Base-by-base conservation (phyloP, 2,113 vertebrate genomes). In the Cyprinodon variegatus region DNA sequence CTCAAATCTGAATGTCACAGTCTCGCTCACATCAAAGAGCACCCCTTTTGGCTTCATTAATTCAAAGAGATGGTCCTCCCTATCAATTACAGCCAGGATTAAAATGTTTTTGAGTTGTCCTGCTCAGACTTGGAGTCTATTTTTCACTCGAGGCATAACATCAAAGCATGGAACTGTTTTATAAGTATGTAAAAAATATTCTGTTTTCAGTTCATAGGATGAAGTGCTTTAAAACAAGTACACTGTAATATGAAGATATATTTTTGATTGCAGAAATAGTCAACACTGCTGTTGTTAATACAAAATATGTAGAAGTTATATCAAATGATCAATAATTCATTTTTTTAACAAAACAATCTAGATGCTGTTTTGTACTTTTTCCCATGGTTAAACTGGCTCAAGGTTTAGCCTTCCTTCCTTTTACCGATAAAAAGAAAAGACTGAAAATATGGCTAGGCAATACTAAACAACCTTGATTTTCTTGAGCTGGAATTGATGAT, bases 1-100 rank as follows among this genome's bases (percentile, higher is more conserved):
- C 86, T 75, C 83, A 82, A 90, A 86, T 89, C 77, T 90, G 91
- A 90, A 90, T 89, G 88, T 90, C 90, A 91, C 85, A 90, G 86
- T 80, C 74, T 77, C 65, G 69, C 88, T 82, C 81, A 93, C 89
- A 87, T 93, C 90, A 93, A 93, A 91, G 82, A 72, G 75, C 45
- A 74, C 50, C 73, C 76, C 79, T 78, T 88, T 89, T 70, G 79
- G 80, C 89, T 88, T 90, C 86, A 90, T 93, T 91, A 89, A 89
- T 88, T 86, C 79, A 17, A 78, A 84, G 84, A 87, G 75, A 83
- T 61, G 76, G 70, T 53, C 69, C 84, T 87, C 86, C 79, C 79
- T 85, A 86, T 91, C 89, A 89, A 89, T 89, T 91, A 90, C 66
- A 77, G 79, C 77, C 68, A 22, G 63, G 83, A 88, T 90, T 89